Percentiles rank a stretch among this genome's conserved stretches.
phyloP scores from a whole-genome alignment of 2,888 invertebrate genomes.

The Yponomeuta plumbellus region DNA sequence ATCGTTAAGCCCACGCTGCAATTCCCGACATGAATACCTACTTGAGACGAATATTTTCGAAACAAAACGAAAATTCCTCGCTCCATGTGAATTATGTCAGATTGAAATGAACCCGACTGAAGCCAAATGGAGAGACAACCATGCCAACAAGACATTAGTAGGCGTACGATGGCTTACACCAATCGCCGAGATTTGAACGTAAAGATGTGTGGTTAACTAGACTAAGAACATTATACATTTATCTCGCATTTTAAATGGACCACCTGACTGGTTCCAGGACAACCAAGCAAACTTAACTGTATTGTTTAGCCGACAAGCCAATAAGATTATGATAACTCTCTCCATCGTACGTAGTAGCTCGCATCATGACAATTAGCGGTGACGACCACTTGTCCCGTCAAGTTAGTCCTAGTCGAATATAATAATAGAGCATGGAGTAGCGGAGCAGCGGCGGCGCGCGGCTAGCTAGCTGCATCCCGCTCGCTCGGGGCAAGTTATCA shows the following conservation, averaged over 20 bases:
- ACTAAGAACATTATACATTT: not conserved
- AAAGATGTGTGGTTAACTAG: not conserved
- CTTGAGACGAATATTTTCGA: not conserved
- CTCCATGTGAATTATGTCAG: conserved; percentile 10
- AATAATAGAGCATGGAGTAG: conserved; percentile 15
- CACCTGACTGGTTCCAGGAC: no score
- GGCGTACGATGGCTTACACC: conserved; percentile 52
- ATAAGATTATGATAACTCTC: not conserved
- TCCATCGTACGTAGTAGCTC: not conserved
- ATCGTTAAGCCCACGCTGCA: not conserved
- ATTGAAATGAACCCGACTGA: conserved; percentile 25
- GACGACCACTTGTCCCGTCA: conserved; percentile 11
- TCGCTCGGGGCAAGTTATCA: conserved; percentile 64
- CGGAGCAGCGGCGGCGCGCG: conserved; percentile 7
- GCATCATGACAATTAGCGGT: not conserved
- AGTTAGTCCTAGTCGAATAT: conserved; percentile 14
- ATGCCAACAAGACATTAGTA: conserved; percentile 45
- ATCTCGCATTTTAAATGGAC: not conserved
- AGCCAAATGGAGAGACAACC: conserved; percentile 38
- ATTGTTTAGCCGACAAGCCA: no score
- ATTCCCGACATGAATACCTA: not conserved
- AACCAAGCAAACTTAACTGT: no score
- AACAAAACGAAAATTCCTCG: not conserved
- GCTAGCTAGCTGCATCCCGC: conserved; percentile 53
- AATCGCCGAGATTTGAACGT: conserved; percentile 26